Conservation (phyloP, 2,113 vertebrate species). For the Mesitornis unicolor region DNA sequence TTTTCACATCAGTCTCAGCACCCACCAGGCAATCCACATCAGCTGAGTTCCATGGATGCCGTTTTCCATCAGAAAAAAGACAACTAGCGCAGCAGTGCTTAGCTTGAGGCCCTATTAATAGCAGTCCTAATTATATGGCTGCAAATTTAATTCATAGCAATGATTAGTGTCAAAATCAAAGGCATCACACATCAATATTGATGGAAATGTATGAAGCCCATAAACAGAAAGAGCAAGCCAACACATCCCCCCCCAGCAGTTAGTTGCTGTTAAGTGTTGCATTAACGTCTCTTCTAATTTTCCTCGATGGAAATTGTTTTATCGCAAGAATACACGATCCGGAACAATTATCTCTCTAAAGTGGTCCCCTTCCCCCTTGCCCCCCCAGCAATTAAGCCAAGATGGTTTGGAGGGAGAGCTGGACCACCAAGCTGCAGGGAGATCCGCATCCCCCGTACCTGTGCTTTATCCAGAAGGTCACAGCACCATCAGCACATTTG, state of each 20-base stretch:
- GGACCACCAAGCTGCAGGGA: background rate
- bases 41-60: slow-evolving; percentile 62
- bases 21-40: slow-evolving; percentile 46
- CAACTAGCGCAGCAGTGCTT: slow-evolving; percentile 51
- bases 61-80: slow-evolving; percentile 71
- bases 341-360: background rate
- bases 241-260: slow-evolving; percentile 32
- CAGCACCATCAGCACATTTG: background rate
- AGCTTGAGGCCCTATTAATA: slow-evolving; percentile 78
- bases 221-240: slow-evolving; percentile 67
- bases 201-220: slow-evolving; percentile 66
- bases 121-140: slow-evolving; percentile 78
- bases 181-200: slow-evolving; percentile 79
- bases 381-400: background rate
- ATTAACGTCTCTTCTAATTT: slow-evolving; percentile 62
- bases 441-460: background rate
- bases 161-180: slow-evolving; percentile 79
- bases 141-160: slow-evolving; percentile 78
- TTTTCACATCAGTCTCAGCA: slow-evolving; percentile 50
- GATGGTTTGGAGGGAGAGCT: background rate
- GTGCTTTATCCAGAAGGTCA: background rate
- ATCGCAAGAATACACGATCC: background rate
- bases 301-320: slow-evolving; percentile 32
- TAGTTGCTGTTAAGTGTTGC: slow-evolving; percentile 61
- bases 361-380: background rate